Base-by-base conservation (phyloP, 2,113 vertebrate genomes). In the Microcebus murinus region DNA sequence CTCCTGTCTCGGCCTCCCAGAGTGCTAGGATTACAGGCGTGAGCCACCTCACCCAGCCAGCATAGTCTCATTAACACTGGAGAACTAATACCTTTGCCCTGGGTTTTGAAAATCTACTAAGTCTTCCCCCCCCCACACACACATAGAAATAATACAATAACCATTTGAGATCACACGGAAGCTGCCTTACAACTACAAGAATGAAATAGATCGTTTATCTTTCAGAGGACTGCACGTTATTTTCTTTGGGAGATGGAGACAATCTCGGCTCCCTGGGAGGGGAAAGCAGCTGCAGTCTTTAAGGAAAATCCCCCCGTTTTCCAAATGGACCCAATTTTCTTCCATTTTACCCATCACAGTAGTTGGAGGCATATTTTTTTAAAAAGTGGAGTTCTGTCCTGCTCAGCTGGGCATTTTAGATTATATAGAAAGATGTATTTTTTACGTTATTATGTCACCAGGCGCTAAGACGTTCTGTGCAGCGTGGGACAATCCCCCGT, bases 171-270 rank as follows among this genome's bases (percentile, higher is more conserved):
- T 76, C 81, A 18, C 81, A 42, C 50, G 23, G 83, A 57, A 95
- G 52, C 79, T 81, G 31, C 73, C 83, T 36, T n/a, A 29, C 74
- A 67, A 70, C 57, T 71, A 42, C 68, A 88, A 3, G 52, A 87
- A 7, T 50, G 50, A 83, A 85, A 88, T 42, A 50, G 45, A n/a
- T 34, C 48, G 29, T 86, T 90, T 92, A 86, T 76, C 29, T 85
- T 90, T 92, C 67, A 73, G 92, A 96, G 77, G 86, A 68, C 42
- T 81, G 52, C 63, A 88, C 31, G 2, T 90, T 83, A 68, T 92
- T 97, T 97, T 91, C 96, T 61, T 4, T 74, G 34, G 34, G 87
- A 95, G n/a, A 61, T 71, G 76, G 88, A 95, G 36, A 68, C 71
- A 76, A 61, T 87, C 68, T 93, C 84, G 82, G 42, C 39, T 80